These are phyloP conservation scores for Mus spretus DNA, from an alignment of 2,797 vertebrate species.

Conservation along the genomic window DNA sequence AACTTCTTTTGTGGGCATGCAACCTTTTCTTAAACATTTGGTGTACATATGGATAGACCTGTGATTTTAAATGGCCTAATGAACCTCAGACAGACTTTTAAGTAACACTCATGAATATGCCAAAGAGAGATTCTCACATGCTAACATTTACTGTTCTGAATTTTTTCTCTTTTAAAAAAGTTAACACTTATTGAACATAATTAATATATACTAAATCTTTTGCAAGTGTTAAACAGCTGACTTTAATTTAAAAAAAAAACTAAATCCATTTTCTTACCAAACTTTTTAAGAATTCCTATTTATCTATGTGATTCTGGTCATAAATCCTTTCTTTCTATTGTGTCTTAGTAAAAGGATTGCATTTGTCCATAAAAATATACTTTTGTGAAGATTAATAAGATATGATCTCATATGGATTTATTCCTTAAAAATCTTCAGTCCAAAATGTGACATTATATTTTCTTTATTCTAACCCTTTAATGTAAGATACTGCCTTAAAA, in stretches of 20 bases:
- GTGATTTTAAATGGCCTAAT: conserved; percentile 87
- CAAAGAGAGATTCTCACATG: conserved; percentile 81
- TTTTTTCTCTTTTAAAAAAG: conserved; percentile 75
- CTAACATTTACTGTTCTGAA: conserved; percentile 70
- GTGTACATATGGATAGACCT: conserved; percentile 87
- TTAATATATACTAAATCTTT: conserved; percentile 65
- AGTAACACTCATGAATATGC: conserved; percentile 84
- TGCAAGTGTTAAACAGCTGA: conserved; percentile 75
- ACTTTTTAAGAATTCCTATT: conserved; percentile 31
- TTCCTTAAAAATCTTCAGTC: conserved; percentile 57
- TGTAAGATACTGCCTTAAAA: conserved; percentile 46
- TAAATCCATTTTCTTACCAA: conserved; percentile 68
- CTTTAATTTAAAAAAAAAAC: conserved; percentile 68
- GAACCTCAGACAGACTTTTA: conserved; percentile 86
- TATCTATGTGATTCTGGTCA: conserved; percentile 72
- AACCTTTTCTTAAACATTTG: conserved; percentile 88
- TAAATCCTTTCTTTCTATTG: conserved; percentile 73
- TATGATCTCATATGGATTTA: conserved; percentile 55
- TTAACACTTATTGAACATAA: conserved; percentile 69
- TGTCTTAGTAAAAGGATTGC: conserved; percentile 35
- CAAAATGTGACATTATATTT: conserved; percentile 57
- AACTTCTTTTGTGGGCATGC: conserved; percentile 59
- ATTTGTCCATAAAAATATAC: conserved; percentile 79
- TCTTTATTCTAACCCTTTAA: conserved; percentile 66
- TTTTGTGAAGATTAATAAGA: conserved; percentile 72